phyloP scores from a whole-genome alignment of 2,113 vertebrate genomes.

The Semicossyphus pulcher region DNA sequence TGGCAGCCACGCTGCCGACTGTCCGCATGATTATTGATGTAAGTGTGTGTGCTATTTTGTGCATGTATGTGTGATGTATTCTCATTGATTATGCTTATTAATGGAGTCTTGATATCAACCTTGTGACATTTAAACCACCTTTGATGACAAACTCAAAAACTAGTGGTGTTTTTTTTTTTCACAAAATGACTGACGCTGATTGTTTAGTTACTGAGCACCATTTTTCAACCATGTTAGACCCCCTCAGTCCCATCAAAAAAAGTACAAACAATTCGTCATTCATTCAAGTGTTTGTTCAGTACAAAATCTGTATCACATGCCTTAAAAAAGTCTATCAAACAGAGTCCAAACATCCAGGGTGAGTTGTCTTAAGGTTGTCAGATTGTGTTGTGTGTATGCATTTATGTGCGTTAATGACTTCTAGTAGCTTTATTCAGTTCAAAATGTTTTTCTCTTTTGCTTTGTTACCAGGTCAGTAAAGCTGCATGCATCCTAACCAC shows the following conservation, averaged over 20 bases:
- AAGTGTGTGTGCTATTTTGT: conserved; percentile 66
- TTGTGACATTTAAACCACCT: too few relatives aligned
- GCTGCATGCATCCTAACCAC: conserved; percentile 96
- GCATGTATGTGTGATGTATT: not conserved
- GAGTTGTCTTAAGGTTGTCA: not conserved
- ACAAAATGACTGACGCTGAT: too few relatives aligned
- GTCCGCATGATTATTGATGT: conserved; percentile 99
- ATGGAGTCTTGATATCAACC: too few relatives aligned
- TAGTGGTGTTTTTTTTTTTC: too few relatives aligned
- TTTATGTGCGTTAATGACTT: not conserved
- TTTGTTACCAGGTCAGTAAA: conserved; percentile 91
- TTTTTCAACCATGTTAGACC: too few relatives aligned
- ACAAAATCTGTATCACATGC: not conserved
- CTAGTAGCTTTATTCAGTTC: not conserved
- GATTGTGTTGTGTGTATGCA: not conserved
- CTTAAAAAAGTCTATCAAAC: too few relatives aligned
- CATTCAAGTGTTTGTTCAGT: not conserved
- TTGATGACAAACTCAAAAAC: too few relatives aligned
- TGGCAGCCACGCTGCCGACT: conserved; percentile 93
- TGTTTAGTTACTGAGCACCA: too few relatives aligned
- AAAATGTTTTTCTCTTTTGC: conserved; percentile 12
- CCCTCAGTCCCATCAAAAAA: too few relatives aligned
- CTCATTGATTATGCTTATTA: not conserved
- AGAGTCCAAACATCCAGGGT: not conserved
- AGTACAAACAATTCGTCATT: too few relatives aligned